Evolutionary conservation across 2,797 vertebrate genomes (phyloP).

Genomic region (Adelosebastes latens): DNA sequence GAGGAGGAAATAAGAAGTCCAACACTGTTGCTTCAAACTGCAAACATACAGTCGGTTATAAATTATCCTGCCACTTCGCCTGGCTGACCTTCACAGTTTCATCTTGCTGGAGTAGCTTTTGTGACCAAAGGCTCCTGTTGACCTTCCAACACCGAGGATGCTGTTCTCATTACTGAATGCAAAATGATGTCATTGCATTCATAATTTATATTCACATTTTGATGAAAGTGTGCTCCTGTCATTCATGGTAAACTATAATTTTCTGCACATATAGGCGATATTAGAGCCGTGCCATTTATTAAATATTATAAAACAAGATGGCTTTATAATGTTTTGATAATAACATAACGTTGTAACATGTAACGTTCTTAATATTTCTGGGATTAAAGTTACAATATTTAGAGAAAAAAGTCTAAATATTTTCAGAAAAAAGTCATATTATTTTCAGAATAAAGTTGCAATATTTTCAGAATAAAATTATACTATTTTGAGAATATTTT

Average conservation of each 20-base stretch:
- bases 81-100: conserved; percentile 36
- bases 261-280: neutral
- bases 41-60: neutral
- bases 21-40: neutral
- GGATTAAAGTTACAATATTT: no score
- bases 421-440: no score
- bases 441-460: no score
- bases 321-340: no score
- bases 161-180: conserved; percentile 5
- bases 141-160: conserved; percentile 9
- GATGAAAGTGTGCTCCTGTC: neutral
- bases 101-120: neutral
- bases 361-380: no score
- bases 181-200: neutral
- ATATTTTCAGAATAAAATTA: no score
- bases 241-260: neutral
- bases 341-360: no score
- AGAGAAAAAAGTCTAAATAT: no score
- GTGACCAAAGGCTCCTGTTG: conserved; percentile 20
- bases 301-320: no score
- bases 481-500: no score
- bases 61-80: neutral
- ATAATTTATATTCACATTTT: neutral
- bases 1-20: neutral
- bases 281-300: no score